Evolutionary conservation across 1,140 invertebrate species (phyloP), one percentile per base, ranked within the genome.

Genomic region (Cydia amplana): DNA sequence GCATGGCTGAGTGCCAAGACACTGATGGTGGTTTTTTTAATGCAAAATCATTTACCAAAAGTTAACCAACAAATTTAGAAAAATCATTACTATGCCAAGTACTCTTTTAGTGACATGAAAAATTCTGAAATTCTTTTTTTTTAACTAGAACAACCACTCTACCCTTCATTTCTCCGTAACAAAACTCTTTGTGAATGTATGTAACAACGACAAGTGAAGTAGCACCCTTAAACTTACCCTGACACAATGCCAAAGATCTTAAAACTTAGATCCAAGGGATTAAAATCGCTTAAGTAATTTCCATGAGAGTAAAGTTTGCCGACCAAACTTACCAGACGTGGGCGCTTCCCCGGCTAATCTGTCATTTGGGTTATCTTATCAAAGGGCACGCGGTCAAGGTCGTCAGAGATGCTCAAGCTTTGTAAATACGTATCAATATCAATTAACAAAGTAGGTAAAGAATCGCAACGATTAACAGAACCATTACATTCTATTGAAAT

Each of bases 301-400:
- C 20, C 20, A 23, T 23, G 55, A 60, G 20, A 23, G 55, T 10
- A 23, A 60, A 60, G 9, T 60, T 60, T 20, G 55, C 55, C 55
- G n/a, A n/a, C 55, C 18, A 60, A 23, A 23, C 55, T 60, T 60
- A 60, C 18, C 55, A 60, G 55, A 18, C 32, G 36, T 10, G 23
- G 55, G 4, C n/a, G 65, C 23, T 28, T 64, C 28, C 25, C 14
- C 65, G 65, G 32, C 65, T 70, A 40, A 43, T 70, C 65, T 70
- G 65, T 43, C 65, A 70, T 70, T 70, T 36, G 32, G 65, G 28
- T 70, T 70, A 70, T 70, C 65, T 70, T 70, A 70, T 36, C 65
- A 70, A 65, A 36, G 64, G 64, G 12, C 65, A 36, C 14, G 28
- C 25, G 65, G 65, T 70, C 65, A 70, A 70, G 65, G 65, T 18